These are phyloP conservation scores for Rhyacophila evoluta DNA, from an alignment of 2,888 invertebrate genomes.

Conservation along the genomic window DNA sequence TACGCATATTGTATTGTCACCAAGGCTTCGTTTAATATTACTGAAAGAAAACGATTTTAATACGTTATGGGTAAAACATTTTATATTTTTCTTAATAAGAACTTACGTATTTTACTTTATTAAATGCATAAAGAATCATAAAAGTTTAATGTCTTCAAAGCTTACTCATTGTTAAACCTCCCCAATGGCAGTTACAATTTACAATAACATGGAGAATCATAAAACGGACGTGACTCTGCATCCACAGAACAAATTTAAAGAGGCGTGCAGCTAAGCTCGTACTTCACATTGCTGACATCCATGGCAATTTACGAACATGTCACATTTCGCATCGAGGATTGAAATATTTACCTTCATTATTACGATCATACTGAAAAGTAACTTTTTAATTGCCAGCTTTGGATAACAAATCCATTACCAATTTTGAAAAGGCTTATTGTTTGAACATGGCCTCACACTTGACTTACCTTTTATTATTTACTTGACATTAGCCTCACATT, in stretches of 20 bases:
- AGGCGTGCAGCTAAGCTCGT: not conserved
- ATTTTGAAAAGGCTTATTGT: not conserved
- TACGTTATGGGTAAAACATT: too few relatives aligned
- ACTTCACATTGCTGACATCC: too few relatives aligned
- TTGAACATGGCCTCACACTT: not conserved
- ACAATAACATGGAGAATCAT: constrained; percentile 31
- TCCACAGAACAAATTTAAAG: constrained; percentile 23
- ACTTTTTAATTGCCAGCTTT: too few relatives aligned
- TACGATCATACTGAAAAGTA: not conserved
- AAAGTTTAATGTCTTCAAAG: not conserved
- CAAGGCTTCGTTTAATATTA: too few relatives aligned
- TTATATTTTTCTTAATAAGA: too few relatives aligned
- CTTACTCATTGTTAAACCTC: not conserved
- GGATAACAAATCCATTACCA: not conserved
- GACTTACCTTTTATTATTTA: too few relatives aligned
- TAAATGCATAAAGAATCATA: too few relatives aligned
- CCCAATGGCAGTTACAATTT: not conserved
- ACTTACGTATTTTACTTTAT: too few relatives aligned
- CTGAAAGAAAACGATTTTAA: too few relatives aligned
- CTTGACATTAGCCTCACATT: too few relatives aligned
- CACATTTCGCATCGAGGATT: not conserved
- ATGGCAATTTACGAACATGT: constrained; percentile 1
- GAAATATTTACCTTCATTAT: not conserved
- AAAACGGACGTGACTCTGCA: constrained; percentile 53
- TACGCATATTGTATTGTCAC: too few relatives aligned